A percentile compares a stretch with the other conserved stretches of the same genome.
These are phyloP conservation scores for Saguinus imperator DNA, from an alignment of 2,113 vertebrate species.

Conservation along the genomic window DNA sequence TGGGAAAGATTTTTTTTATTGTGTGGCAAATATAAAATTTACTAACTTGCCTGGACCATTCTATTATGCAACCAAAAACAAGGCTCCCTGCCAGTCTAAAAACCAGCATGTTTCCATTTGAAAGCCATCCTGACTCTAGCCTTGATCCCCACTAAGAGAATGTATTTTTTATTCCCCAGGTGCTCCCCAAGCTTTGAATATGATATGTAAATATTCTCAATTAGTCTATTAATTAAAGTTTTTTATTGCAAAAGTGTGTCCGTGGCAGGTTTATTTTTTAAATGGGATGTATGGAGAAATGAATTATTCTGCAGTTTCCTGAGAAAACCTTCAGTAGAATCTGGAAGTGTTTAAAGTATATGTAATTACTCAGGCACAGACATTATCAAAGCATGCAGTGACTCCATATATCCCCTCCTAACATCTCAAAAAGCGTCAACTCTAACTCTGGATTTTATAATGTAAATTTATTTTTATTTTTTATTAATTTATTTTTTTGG, in stretches of 20 bases:
- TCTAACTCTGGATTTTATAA: slow-evolving; percentile 29
- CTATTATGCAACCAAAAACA: neutral
- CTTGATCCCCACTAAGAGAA: neutral
- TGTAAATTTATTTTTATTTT: neutral
- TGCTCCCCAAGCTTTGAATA: neutral
- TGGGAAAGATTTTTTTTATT: slow-evolving; percentile 20
- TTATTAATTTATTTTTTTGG: too few relatives aligned
- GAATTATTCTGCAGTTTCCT: neutral
- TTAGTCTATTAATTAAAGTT: neutral
- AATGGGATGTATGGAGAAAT: neutral
- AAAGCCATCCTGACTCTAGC: neutral
- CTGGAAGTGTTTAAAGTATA: neutral
- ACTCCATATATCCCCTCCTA: neutral
- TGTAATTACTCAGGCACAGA: slow-evolving; percentile 10
- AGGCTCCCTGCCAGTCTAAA: neutral
- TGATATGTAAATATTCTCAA: neutral
- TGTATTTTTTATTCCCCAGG: neutral
- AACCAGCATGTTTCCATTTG: neutral
- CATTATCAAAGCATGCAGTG: neutral
- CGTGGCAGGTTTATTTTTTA: neutral
- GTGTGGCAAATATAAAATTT: neutral
- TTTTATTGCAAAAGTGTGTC: neutral
- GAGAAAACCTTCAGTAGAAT: slow-evolving; percentile 10
- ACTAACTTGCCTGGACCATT: neutral
- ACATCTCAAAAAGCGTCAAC: neutral